Evolutionary conservation across 2,888 invertebrate genomes (phyloP).

Genomic region (Argynnis bischoffii): DNA sequence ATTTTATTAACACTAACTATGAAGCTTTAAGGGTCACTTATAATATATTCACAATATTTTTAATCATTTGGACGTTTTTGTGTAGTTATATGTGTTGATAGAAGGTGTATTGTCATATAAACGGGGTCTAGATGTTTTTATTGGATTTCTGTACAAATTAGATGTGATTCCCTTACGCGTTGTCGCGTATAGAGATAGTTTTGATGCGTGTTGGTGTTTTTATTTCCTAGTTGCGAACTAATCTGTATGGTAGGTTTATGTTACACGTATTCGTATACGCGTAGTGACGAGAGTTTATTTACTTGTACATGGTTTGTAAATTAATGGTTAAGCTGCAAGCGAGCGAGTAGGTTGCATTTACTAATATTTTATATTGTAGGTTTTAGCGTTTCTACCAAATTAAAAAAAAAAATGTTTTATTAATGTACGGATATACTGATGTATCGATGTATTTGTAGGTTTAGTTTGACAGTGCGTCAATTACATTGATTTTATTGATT

Average conservation of each 20-base stretch:
- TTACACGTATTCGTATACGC: slow-evolving; percentile 17
- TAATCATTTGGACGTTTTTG: background rate
- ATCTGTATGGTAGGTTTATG: background rate
- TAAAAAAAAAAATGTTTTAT: slow-evolving; percentile 58
- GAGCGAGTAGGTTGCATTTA: slow-evolving; percentile 78
- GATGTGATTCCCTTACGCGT: slow-evolving; percentile 19
- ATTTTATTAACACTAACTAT: slow-evolving; percentile 15
- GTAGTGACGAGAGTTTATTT: slow-evolving; percentile 25
- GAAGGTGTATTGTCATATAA: slow-evolving; percentile 8
- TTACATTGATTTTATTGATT: slow-evolving; percentile 55
- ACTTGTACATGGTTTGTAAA: slow-evolving; percentile 56
- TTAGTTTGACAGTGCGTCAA: slow-evolving; percentile 67
- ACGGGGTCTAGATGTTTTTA: slow-evolving; percentile 4
- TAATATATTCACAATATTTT: slow-evolving; percentile 17
- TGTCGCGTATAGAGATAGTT: too few species aligned
- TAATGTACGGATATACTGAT: slow-evolving; percentile 24
- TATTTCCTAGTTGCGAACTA: slow-evolving; percentile 20
- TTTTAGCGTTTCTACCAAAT: slow-evolving; percentile 78
- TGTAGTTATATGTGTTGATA: background rate
- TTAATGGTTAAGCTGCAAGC: slow-evolving; percentile 49
- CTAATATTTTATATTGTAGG: slow-evolving; percentile 77
- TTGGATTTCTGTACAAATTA: slow-evolving; percentile 36
- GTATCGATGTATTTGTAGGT: slow-evolving; percentile 39
- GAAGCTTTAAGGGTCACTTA: slow-evolving; percentile 23
- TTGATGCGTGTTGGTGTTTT: slow-evolving; percentile 6